Conservation (phyloP, 1,140 invertebrate species). For the Achatina immaculata region DNA sequence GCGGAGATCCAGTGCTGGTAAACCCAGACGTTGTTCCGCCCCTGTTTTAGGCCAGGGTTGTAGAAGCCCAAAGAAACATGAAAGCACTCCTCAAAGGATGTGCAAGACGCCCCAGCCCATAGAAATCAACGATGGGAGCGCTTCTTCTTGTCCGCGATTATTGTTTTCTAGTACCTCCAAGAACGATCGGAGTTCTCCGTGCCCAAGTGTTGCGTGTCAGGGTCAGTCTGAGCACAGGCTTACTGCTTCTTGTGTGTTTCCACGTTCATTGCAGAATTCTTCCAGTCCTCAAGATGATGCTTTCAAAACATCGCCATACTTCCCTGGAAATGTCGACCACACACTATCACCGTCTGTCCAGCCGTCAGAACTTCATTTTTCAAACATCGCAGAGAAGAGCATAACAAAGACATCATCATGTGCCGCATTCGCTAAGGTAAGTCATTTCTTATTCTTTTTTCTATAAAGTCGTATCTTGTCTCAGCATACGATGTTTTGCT, state of each 20-base stretch:
- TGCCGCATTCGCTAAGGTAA: slow-evolving; percentile 14
- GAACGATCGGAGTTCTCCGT: background rate
- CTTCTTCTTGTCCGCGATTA: background rate
- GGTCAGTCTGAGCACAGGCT: background rate
- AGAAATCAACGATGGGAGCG: background rate
- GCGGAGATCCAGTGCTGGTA: slow-evolving; percentile 38
- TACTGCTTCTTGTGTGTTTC: background rate
- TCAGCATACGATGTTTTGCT: no score
- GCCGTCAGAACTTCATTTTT: background rate
- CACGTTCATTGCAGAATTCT: background rate
- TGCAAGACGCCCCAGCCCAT: slow-evolving; percentile 40
- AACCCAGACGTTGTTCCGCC: slow-evolving; percentile 44
- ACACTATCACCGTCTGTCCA: background rate
- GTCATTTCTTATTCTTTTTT: background rate
- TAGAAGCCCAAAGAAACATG: slow-evolving; percentile 8
- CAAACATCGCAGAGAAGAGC: background rate
- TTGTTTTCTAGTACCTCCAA: background rate
- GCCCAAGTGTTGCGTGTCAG: background rate
- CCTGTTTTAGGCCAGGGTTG: slow-evolving; percentile 40
- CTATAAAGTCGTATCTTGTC: no score
- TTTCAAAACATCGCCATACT: background rate
- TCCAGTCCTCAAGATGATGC: background rate
- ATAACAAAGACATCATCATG: background rate
- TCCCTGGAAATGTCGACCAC: background rate
- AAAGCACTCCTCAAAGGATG: slow-evolving; percentile 32